Evolutionary conservation across 1,140 invertebrate species (phyloP), one percentile per base, ranked within the genome.

Genomic region (Drosophila virilis): DNA sequence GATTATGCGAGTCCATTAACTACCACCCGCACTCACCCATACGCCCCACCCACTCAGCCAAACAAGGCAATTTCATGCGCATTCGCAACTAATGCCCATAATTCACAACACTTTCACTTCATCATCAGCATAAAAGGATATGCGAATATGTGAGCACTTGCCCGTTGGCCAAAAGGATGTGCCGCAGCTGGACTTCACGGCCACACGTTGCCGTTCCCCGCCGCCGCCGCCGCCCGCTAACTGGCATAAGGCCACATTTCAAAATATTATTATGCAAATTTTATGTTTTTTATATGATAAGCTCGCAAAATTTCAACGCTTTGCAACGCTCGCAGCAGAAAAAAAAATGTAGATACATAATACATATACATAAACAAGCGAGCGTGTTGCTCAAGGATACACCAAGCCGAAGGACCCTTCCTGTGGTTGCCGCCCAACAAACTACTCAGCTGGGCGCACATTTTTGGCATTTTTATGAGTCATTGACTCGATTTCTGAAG

Each of bases 391-490:
- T 66, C 55, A 48, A 61, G 57, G 35, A 58, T 57, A 43, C 15
- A 58, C 55, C 33, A 37, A 40, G 43, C 54, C 40, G 22, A 33
- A 59, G 70, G 54, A 61, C 50, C 22, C 61, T 40, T 54, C 10
- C 40, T 69, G 45, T 58, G 48, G n/a, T 38, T 38, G 12, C 59
- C 68, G 43, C 13, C 12, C 33, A 48, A 9, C 46, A 38, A 64
- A 59, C 46, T 61, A 64, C 69, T 61, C 76, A 83, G 66, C 46
- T 88, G 76, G 66, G 79, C 76, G 84, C 84, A 88, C 76, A 86
- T 88, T 83, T 88, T 88, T 89, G 84, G 83, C 83, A 88, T 88
- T 88, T 88, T 88, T 88, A 88, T 89, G 84, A 88, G 72, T 88
- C 83, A 88, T 88, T 88, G 83, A 79, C 68, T 88, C 84, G 84